Base-by-base conservation (phyloP, 2,797 vertebrate genomes). In the Hafferia zeledoni region DNA sequence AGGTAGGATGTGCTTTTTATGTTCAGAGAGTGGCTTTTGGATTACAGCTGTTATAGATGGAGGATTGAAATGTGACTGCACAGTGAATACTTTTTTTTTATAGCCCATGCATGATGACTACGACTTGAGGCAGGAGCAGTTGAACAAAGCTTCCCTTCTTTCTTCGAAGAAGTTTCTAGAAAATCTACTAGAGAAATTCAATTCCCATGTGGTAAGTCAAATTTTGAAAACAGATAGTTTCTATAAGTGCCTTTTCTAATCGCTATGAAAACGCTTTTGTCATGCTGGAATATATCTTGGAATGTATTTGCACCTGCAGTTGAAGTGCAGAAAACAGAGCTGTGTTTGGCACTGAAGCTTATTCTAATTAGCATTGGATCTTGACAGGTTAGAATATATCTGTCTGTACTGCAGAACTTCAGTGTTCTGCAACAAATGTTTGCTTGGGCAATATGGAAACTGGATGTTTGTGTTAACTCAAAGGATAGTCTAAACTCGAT, bases 91-190 rank as follows among this genome's bases (percentile, higher is more conserved):
- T 69, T 43, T 46, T 13, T 82, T 60, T 69, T 85, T 80, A 10
- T 94, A 99, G 99, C 99, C 99, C 12, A 99, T 99, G 99, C 99
- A 99, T 50, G 99, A 99, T 94, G 99, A 99, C 94, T 99, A 99
- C 41, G 99, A 99, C 97, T 97, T 99, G 98, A 98, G 99, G 93
- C 99, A 99, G 97, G 99, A 99, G 96, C 99, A 99, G 95, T 88
- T 99, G 96, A 99, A 99, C 98, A 99, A 99, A 98, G 99, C 99
- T 65, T 99, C 99, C 14, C 99, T 99, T 97, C 98, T 99, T 43
- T 99, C 99, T 94, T 99, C 99, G 31, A 99, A 99, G 98, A 99
- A 99, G 97, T 99, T 99, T 97, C 98, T 99, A 97, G 99, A 99
- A 98, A 99, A 99, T 96, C 98, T 99, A n/a, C 97, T 99, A 88